These are phyloP conservation scores for Phanerotoma sp. DNA, from an alignment of 2,888 invertebrate genomes.

Conservation along the genomic window DNA sequence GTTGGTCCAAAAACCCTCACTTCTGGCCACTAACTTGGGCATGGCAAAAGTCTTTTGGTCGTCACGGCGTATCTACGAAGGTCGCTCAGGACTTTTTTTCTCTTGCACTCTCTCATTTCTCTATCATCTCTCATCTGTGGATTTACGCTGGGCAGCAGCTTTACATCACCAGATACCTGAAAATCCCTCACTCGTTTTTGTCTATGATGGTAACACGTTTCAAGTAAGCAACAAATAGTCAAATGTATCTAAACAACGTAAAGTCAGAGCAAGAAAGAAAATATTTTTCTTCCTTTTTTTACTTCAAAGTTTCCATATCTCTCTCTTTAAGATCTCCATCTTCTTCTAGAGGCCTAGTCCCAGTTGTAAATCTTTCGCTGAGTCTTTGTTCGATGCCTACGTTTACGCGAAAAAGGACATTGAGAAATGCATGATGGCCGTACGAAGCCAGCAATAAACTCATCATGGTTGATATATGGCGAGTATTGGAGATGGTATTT, in stretches of 20 bases:
- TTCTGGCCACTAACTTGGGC: conserved; percentile 33
- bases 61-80: conserved; percentile 25
- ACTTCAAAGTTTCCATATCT: too few relatives aligned
- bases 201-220: too few relatives aligned
- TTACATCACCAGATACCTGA: conserved; percentile 11
- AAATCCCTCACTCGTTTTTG: background rate
- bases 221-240: background rate
- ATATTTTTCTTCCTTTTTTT: too few relatives aligned
- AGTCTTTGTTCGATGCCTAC: conserved; percentile 36
- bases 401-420: conserved; percentile 41
- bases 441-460: conserved; percentile 44
- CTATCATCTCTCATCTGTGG: conserved; percentile 4
- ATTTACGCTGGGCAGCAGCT: background rate
- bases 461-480: conserved; percentile 45
- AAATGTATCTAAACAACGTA: conserved; percentile 4
- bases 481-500: conserved; percentile 2
- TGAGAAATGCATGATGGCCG: conserved; percentile 43
- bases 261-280: too few relatives aligned
- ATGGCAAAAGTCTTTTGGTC: conserved; percentile 21
- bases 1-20: conserved; percentile 33
- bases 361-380: conserved; percentile 43
- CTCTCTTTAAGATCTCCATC: too few relatives aligned
- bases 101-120: conserved; percentile 6
- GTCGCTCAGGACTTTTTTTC: background rate
- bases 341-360: conserved; percentile 12